Evolutionary conservation across 2,797 vertebrate species (phyloP).

Genomic region (Dallia pectoralis): DNA sequence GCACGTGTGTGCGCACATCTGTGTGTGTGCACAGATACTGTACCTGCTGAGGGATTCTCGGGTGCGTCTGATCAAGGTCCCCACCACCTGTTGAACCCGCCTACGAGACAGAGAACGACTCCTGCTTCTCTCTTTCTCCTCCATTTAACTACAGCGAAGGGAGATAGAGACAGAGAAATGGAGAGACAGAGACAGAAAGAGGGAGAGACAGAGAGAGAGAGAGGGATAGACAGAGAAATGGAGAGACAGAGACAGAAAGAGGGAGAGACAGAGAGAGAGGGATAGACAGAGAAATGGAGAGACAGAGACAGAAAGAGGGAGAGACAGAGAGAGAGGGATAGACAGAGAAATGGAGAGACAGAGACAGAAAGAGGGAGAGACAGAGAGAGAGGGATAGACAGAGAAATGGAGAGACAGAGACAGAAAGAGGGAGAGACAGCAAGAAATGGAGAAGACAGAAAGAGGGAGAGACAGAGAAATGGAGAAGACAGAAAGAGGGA

Average conservation of each 20-base stretch:
- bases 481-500: too few relatives aligned
- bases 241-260: background rate
- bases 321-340: too few relatives aligned
- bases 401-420: too few relatives aligned
- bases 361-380: constrained; percentile 18
- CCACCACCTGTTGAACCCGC: constrained; percentile 95
- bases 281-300: constrained; percentile 6
- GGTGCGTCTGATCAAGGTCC: constrained; percentile 91
- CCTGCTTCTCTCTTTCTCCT: constrained; percentile 86
- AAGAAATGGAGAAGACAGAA: too few relatives aligned
- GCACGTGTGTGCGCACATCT: constrained; percentile 3
- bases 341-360: too few relatives aligned
- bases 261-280: background rate
- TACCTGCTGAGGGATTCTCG: constrained; percentile 88
- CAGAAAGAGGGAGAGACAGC: too few relatives aligned
- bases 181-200: background rate
- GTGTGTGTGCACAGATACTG: constrained; percentile 13
- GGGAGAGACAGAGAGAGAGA: constrained; percentile 1
- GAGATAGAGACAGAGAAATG: constrained; percentile 13
- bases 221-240: background rate
- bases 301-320: constrained; percentile 8
- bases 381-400: too few relatives aligned
- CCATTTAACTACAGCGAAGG: constrained; percentile 83
- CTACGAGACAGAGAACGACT: constrained; percentile 79
- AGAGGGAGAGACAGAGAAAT: too few relatives aligned